Conservation (phyloP, 2,113 vertebrate genomes). For the Psammodynastes pulverulentus region DNA sequence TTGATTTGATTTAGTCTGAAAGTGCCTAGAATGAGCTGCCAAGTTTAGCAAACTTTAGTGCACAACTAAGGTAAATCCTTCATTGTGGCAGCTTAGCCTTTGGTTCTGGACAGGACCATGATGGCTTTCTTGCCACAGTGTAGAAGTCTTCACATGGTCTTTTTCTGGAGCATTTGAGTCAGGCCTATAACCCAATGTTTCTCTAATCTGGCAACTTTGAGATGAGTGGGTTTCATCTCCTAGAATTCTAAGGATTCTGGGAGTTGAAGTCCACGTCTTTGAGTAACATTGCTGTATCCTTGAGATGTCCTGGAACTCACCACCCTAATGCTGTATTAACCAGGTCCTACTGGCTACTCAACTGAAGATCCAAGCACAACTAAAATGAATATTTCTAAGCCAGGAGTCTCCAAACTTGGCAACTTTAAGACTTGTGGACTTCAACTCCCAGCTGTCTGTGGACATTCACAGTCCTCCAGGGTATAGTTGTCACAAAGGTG, state of each 20-base stretch:
- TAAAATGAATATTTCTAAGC: neutral
- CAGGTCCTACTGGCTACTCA: neutral
- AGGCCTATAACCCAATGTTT: neutral
- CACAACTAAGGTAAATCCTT: neutral
- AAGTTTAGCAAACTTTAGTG: neutral
- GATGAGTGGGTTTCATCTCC: neutral
- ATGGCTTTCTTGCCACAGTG: neutral
- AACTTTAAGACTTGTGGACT: neutral
- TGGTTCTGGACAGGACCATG: neutral
- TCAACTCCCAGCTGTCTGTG: neutral
- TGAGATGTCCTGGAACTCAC: neutral
- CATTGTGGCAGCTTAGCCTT: neutral
- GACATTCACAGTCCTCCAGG: neutral
- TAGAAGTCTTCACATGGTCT: neutral
- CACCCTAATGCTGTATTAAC: neutral
- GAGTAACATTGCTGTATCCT: neutral
- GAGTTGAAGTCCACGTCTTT: neutral
- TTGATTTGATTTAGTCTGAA: neutral
- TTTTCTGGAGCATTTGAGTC: neutral
- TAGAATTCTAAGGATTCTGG: neutral
- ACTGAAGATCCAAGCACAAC: neutral
- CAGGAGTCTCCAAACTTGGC: neutral
- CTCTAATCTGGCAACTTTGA: neutral
- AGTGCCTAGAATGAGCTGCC: neutral
- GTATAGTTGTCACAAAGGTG: neutral